Evolutionary conservation across 2,797 vertebrate species (phyloP), one percentile per base, ranked within the genome.

Genomic region (Cirrhinus mrigala): DNA sequence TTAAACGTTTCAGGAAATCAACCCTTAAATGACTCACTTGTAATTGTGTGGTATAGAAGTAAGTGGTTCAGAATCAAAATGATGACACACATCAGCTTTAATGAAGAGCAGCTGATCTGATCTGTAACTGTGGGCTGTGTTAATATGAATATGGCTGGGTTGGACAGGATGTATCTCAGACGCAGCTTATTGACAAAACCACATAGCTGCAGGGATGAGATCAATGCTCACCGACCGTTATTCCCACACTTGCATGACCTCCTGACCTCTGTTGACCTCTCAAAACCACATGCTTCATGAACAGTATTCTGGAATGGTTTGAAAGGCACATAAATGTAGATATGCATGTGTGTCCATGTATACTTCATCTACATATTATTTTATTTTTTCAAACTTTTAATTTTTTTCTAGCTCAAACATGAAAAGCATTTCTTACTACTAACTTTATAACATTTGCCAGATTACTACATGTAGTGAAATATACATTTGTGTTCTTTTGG

Each of bases 131-230:
- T 78, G 64, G 40, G 15, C 54, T 85, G 56, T 85, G 33, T 81
- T 48, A 79, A 20, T 27, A 33, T 50, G 52, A 83, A 78, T 60
- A 62, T 24, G 20, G 77, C 62, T 56, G 46, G 37, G 29, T 71
- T 48, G 52, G 68, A 76, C 64, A 75, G 54, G 33, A 76, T 77
- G 37, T 78, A 80, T 78, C 27, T 15, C 27, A 73, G 50, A 60
- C 60, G 12, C 69, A 83, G 71, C 24, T 68, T 52, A 60, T 40
- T 86, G 78, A 85, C n/a, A 79, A 54, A 79, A 62, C 52, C 22
- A 52, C 84, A 86, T 48, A 71, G 62, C 83, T 84, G 74, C 50
- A 70, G 64, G 46, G 78, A 79, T 86, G 60, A 87, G 24, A 84
- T 56, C 48, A 86, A 74, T 87, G 83, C 82, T 78, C 22, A 16